Evolutionary conservation across 2,888 invertebrate species (phyloP), one percentile per base, ranked within the genome.

Genomic region (Mesorhabditis spiculigera): DNA sequence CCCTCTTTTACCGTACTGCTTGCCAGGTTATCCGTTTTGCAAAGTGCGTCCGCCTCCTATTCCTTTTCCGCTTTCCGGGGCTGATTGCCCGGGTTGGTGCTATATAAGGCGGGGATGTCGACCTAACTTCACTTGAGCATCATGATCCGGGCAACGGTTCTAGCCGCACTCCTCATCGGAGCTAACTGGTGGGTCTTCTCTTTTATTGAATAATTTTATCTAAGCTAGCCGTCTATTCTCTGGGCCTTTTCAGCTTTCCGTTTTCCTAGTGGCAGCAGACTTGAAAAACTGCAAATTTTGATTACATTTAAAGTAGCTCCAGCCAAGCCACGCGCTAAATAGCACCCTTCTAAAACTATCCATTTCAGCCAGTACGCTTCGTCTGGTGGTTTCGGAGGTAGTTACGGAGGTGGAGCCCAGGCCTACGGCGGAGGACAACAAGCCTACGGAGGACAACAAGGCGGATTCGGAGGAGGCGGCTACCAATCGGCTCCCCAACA

Each of bases 61-160:
- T n/a, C 8, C 58, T 50, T 50, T 50, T 50, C n/a, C 58, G 58
- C n/a, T 50, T 50, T n/a, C n/a, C 58, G 58, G n/a, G 10, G n/a
- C 58, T 50, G 8, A n/a, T 13, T 63, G n/a, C 8, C 8, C 28
- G 64, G 64, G 8, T 16, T n/a, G 64, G 16, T 13, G 58, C 10
- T n/a, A 63, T 16, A n/a, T 41, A 63, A 63, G 64, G n/a, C 10
- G 58, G n/a, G 8, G 58, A n/a, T 50, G 58, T 10, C 1, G 58
- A 10, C 73, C 72, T 13, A 50, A 50, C 58, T 13, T 10, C 58
- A 50, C 58, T 50, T 50, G 58, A 50, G 58, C 58, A 50, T n/a
- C 8, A 50, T 50, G 58, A 50, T 50, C 58, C 58, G 58, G 58
- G 58, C 58, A 50, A 50, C 58, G n/a, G 58, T 50, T 50, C 58